Percentiles rank a stretch among this genome's conserved stretches.
Conservation (phyloP, 2,113 vertebrate species). For the Todiramphus saurophagus region DNA sequence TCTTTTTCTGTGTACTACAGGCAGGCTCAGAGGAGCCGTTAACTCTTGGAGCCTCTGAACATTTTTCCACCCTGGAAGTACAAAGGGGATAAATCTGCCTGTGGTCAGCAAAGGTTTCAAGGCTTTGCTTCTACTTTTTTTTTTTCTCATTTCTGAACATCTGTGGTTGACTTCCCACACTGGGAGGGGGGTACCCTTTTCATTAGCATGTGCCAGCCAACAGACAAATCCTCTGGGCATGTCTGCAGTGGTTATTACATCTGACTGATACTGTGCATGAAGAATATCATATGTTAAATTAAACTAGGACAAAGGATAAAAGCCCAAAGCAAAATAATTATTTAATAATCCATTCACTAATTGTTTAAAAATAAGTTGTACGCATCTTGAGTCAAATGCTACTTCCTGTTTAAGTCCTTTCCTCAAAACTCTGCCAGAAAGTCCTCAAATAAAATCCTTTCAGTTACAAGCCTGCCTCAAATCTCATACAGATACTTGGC, state of each 20-base stretch:
- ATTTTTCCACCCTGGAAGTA: background rate
- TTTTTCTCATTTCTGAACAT: background rate
- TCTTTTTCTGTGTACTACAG: background rate
- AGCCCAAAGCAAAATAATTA: background rate
- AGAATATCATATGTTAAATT: background rate
- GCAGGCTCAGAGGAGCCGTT: accelerated
- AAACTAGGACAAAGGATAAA: background rate
- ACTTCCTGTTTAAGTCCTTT: background rate
- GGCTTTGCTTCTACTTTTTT: background rate
- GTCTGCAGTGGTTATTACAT: background rate
- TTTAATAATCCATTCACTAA: background rate
- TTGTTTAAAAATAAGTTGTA: background rate
- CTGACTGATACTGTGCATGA: background rate
- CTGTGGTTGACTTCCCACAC: background rate
- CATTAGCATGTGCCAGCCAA: background rate
- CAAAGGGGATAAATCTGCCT: background rate
- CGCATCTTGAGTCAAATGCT: background rate
- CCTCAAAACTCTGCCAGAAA: background rate
- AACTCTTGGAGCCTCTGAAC: background rate
- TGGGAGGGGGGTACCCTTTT: background rate
- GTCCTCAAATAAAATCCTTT: background rate
- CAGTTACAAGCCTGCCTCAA: background rate
- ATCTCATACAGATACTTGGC: background rate
- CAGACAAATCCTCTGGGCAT: background rate
- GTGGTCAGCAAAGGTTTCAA: background rate